phyloP scores from a whole-genome alignment of 2,113 vertebrate genomes.

The Notothenia rossii region DNA sequence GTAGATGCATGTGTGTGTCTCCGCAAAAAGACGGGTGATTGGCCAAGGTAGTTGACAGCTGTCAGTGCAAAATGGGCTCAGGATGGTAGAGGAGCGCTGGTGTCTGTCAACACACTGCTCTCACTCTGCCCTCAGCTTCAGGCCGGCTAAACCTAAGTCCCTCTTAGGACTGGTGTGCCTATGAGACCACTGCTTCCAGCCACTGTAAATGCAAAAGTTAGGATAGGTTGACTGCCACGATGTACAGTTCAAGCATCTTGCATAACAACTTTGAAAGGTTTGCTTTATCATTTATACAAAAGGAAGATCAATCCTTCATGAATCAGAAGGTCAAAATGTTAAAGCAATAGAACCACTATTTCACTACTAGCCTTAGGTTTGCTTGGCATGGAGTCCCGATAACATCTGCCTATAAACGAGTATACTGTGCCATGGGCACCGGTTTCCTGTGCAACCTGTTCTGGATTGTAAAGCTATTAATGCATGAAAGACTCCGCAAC shows the following conservation, averaged over 20 bases:
- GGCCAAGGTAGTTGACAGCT: conserved; percentile 77
- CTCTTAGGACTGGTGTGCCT: conserved; percentile 38
- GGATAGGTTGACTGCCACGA: background rate
- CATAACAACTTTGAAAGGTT: conserved; percentile 21
- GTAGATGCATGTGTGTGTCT: conserved; percentile 39
- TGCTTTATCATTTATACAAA: conserved; percentile 37
- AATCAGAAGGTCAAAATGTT: conserved; percentile 26
- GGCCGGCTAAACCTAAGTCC: conserved; percentile 30
- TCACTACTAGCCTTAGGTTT: conserved; percentile 26
- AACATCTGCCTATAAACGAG: conserved; percentile 32
- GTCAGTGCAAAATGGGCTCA: conserved; percentile 62
- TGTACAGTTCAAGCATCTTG: conserved; percentile 29
- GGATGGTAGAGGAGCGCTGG: conserved; percentile 48
- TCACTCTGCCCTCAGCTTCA: conserved; percentile 50
- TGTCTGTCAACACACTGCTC: conserved; percentile 68
- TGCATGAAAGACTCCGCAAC: background rate
- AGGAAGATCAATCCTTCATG: conserved; percentile 36
- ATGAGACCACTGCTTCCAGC: conserved; percentile 24
- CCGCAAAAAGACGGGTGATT: conserved; percentile 66
- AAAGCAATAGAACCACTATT: conserved; percentile 16
- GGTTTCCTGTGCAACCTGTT: conserved; percentile 7
- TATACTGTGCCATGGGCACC: conserved; percentile 9
- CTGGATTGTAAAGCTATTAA: conserved; percentile 9
- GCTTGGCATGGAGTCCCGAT: conserved; percentile 31
- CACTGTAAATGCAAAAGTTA: conserved; percentile 36